Evolutionary conservation across 1,140 invertebrate species (phyloP).

Genomic region (Aradophagus sp.): DNA sequence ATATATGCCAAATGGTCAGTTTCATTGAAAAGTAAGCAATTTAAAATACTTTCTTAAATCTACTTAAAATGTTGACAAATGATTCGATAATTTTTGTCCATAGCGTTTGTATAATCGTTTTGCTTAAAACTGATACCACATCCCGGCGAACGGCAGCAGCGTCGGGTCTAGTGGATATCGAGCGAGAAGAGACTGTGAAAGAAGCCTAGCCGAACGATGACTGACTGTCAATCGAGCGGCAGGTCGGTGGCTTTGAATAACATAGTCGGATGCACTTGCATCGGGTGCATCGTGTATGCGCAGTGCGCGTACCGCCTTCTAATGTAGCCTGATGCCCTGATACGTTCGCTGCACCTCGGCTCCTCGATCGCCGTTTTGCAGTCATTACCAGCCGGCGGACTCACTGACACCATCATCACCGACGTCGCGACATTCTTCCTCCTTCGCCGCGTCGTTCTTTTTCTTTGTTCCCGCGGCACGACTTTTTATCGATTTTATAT

Average conservation of each 20-base stretch:
- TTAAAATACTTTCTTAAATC: too few species aligned
- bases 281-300: slow-evolving; percentile 49
- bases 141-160: too few species aligned
- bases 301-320: slow-evolving; percentile 41
- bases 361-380: slow-evolving; percentile 41
- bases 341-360: slow-evolving; percentile 50
- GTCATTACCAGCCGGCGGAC: slow-evolving; percentile 6
- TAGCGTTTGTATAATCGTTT: too few species aligned
- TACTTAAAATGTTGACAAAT: too few species aligned
- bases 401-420: slow-evolving; percentile 25
- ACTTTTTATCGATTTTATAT: slow-evolving; percentile 30
- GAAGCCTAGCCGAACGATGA: slow-evolving; percentile 34
- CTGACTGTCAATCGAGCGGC: slow-evolving; percentile 39
- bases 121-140: too few species aligned
- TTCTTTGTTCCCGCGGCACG: slow-evolving; percentile 13
- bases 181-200: neutral
- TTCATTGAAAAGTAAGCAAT: too few species aligned
- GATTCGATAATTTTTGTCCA: too few species aligned
- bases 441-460: too few species aligned
- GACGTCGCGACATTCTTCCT: too few species aligned
- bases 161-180: too few species aligned
- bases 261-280: slow-evolving; percentile 51
- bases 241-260: slow-evolving; percentile 48
- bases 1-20: too few species aligned
- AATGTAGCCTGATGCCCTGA: slow-evolving; percentile 40